These are phyloP conservation scores for Umimayanthus chanpuru DNA, from an alignment of 92 coral and sea anemone genomes.

Conservation along the genomic window DNA sequence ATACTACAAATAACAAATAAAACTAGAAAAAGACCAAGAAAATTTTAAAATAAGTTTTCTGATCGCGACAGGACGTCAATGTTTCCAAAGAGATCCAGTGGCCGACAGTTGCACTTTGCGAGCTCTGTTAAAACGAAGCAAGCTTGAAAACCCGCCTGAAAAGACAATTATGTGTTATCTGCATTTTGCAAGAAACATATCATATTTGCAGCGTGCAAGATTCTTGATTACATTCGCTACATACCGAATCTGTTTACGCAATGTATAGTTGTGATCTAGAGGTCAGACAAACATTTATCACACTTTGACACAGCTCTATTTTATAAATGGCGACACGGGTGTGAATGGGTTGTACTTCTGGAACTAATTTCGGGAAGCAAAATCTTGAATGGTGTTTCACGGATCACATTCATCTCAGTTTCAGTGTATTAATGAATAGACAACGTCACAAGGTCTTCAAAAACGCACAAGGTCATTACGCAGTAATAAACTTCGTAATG, in stretches of 20 bases:
- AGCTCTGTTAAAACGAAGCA: background rate
- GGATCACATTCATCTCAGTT: too few species aligned
- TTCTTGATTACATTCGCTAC: background rate
- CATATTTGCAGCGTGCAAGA: background rate
- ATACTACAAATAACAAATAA: too few species aligned
- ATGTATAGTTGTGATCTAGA: background rate
- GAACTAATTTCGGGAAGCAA: too few species aligned
- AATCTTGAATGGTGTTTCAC: too few species aligned
- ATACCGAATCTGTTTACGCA: background rate
- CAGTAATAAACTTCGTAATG: too few species aligned
- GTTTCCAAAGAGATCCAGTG: background rate
- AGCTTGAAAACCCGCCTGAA: background rate
- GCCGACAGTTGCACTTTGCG: too few species aligned
- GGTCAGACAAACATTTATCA: constrained; percentile 8
- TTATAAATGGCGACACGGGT: background rate
- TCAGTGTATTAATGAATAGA: too few species aligned
- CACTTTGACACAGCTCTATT: background rate
- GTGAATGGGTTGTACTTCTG: background rate
- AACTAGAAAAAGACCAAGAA: too few species aligned
- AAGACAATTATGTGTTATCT: background rate
- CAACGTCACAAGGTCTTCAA: too few species aligned
- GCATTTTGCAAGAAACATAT: background rate
- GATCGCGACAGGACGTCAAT: background rate
- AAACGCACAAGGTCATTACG: too few species aligned
- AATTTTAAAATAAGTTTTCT: background rate